Conservation (phyloP, 2,888 invertebrate genomes). For the Orthosia cruda region DNA sequence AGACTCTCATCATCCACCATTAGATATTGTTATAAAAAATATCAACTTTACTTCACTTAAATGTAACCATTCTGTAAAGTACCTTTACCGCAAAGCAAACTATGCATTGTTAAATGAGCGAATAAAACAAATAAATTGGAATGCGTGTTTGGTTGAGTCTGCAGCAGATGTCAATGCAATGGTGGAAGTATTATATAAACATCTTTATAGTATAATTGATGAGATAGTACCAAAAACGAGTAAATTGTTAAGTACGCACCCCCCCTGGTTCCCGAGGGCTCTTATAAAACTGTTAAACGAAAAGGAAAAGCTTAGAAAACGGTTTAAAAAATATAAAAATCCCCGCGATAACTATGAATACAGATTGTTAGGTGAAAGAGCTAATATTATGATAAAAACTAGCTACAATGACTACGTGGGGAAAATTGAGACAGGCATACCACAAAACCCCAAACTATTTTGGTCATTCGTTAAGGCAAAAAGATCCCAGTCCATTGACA, state of each 20-base stretch:
- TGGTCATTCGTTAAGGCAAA: no score
- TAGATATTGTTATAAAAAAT: neutral
- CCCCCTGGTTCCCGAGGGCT: neutral
- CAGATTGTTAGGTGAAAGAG: neutral
- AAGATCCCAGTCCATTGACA: no score
- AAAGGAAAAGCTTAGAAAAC: no score
- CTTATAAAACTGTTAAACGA: neutral
- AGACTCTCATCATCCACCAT: no score
- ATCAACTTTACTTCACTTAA: neutral
- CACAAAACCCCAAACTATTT: no score
- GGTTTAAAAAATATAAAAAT: neutral
- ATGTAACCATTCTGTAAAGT: neutral
- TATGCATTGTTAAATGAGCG: slow-evolving; percentile 1
- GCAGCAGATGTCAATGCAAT: slow-evolving; percentile 17
- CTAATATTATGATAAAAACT: neutral
- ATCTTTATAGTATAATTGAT: neutral
- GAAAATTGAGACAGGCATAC: no score
- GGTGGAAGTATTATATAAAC: neutral
- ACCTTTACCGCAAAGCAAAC: neutral
- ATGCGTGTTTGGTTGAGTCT: neutral
- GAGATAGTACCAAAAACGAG: neutral
- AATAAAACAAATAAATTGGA: no score
- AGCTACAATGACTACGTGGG: neutral
- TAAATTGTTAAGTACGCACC: neutral
- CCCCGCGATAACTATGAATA: slow-evolving; percentile 2